A percentile compares a stretch with the other conserved stretches of the same genome.
Evolutionary conservation across 2,113 vertebrate species (phyloP).

Genomic region (Vulpes lagopus): DNA sequence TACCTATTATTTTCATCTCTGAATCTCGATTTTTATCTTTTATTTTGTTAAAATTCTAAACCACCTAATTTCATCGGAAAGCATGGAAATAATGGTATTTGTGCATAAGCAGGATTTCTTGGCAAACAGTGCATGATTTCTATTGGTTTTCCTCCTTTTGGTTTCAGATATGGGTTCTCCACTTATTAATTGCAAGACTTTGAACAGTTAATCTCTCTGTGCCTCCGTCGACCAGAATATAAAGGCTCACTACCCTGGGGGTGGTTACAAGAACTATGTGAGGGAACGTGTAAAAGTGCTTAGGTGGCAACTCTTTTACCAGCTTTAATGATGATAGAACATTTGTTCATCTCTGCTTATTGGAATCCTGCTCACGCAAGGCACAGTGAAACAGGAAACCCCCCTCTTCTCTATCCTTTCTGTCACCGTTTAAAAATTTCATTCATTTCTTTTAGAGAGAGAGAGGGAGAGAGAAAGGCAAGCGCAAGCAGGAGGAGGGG

Average conservation of each 20-base stretch:
- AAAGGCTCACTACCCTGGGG: not conserved
- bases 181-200: not conserved
- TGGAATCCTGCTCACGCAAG: not conserved
- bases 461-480: not conserved
- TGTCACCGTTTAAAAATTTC: not conserved
- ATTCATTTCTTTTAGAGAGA: not conserved
- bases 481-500: too few species aligned
- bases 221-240: not conserved
- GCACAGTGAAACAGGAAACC: not conserved
- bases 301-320: not conserved
- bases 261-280: not conserved
- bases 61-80: not conserved
- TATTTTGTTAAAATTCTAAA: conserved; percentile 19
- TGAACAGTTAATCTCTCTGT: not conserved
- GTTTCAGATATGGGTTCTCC: not conserved
- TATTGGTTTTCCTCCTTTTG: not conserved
- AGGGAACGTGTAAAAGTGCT: not conserved
- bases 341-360: too few species aligned
- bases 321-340: not conserved
- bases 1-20: not conserved
- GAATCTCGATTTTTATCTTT: not conserved
- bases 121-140: not conserved
- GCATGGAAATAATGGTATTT: not conserved
- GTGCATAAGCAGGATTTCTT: not conserved
- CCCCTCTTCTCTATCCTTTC: not conserved